Evolutionary conservation across 2,113 vertebrate genomes (phyloP), one percentile per base, ranked within the genome.

Genomic region (Mesoclemmys tuberculata): DNA sequence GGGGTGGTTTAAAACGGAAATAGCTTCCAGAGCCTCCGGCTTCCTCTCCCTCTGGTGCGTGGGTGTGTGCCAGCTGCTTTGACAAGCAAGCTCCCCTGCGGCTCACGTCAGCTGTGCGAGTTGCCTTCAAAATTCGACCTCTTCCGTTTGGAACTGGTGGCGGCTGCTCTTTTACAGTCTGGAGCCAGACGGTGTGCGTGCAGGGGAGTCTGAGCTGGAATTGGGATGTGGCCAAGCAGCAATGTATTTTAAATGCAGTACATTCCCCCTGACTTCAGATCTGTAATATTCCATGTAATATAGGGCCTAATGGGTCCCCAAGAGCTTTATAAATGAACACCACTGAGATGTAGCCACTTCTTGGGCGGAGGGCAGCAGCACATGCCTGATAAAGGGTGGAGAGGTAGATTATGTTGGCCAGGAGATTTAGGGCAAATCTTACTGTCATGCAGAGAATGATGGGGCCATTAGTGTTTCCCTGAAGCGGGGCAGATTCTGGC

Each of bases 151-250:
- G 38, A 77, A 46, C 38, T 77, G 74, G 11, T 24, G 11, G 41
- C 41, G 44, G 74, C 74, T 46, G 22, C 71, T 75, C 71, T 44
- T 75, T 75, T 75, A 38, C 44, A 75, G 71, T 75, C 24, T 26
- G 10, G 19, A 75, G 71, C 38, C 71, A 6, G 85, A 12, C 5
- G 29, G 4, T 35, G 54, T 44, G 71, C 5, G 61, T 3, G 29
- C 24, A 6, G 35, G 13, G 55, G 4, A 1, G 1, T 19, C 52
- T 0, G 74, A 75, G 0, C 61, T 5, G 58, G 1, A 48, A 0
- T 3, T 2, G 1, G 0, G 2, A 49, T 3, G 64, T 64, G 2
- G 81, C 48, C 6, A 58, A 61, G 88, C 80, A 91, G 55, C 85
- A 38, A 14, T 10, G 1, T 75, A 2, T 12, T 68, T 44, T 2